Evolutionary conservation across 2,113 vertebrate genomes (phyloP).

Genomic region (Megaceryle maxima): DNA sequence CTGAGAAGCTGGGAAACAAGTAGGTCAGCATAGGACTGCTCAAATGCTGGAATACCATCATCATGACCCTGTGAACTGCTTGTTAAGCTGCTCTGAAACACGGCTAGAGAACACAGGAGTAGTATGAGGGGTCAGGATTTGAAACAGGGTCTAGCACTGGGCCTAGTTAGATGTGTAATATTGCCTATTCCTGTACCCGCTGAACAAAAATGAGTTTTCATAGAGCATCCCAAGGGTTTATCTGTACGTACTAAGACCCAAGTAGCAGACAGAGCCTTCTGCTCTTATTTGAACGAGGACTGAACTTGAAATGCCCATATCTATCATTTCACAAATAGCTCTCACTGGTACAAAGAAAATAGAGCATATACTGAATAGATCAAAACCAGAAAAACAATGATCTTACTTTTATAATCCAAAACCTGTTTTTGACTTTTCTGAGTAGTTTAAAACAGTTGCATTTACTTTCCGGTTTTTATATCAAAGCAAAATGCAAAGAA

Average conservation of each 20-base stretch:
- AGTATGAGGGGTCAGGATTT: not conserved
- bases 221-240: not conserved
- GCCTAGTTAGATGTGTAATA: not conserved
- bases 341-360: not conserved
- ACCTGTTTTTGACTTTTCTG: not conserved
- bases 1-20: not conserved
- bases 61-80: not conserved
- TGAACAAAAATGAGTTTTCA: not conserved
- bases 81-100: not conserved
- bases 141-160: not conserved
- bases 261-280: not conserved
- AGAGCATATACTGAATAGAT: not conserved
- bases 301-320: not conserved
- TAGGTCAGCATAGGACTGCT: not conserved
- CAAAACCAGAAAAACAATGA: not conserved
- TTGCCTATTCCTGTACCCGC: not conserved
- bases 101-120: not conserved
- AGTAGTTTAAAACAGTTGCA: conserved; percentile 1
- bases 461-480: conserved; percentile 18
- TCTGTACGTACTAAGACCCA: not conserved
- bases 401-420: not conserved
- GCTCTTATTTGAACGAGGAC: not conserved
- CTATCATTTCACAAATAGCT: not conserved
- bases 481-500: conserved; percentile 53
- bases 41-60: not conserved